Evolutionary conservation across 2,113 vertebrate genomes (phyloP).

Genomic region (Diadophis punctatus): DNA sequence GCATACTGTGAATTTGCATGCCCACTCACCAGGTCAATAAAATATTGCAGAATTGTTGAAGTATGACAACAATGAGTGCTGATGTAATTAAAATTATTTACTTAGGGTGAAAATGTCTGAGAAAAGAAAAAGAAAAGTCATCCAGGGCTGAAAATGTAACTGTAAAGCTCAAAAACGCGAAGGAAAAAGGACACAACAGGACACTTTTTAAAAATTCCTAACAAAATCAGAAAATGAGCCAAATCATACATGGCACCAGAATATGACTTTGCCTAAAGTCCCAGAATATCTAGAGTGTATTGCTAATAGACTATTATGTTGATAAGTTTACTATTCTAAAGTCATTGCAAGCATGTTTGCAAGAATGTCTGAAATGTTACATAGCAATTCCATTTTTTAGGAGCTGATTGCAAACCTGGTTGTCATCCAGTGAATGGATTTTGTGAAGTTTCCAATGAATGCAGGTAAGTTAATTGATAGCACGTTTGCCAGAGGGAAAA

Average conservation of each 20-base stretch:
- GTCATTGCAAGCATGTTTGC: background rate
- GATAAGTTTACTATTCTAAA: background rate
- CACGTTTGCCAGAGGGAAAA: background rate
- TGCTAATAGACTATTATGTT: background rate
- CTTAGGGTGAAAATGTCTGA: background rate
- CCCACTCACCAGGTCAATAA: background rate
- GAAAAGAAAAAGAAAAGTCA: background rate
- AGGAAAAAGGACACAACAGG: background rate
- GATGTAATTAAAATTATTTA: background rate
- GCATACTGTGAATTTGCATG: background rate
- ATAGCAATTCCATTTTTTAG: slow-evolving; percentile 63
- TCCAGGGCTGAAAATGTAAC: background rate
- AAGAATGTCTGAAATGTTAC: slow-evolving; percentile 29
- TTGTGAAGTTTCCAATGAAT: slow-evolving; percentile 82
- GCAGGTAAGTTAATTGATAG: slow-evolving; percentile 77
- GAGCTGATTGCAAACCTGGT: slow-evolving; percentile 75
- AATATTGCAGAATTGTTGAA: background rate
- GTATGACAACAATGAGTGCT: background rate
- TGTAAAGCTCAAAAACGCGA: background rate
- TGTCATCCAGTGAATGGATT: slow-evolving; percentile 84
- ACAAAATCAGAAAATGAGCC: background rate
- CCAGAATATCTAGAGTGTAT: background rate
- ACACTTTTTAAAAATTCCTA: background rate
- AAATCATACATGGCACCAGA: background rate
- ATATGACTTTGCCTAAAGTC: background rate